phyloP scores from a whole-genome alignment of 2,113 vertebrate genomes.

The Callaeas wilsoni region DNA sequence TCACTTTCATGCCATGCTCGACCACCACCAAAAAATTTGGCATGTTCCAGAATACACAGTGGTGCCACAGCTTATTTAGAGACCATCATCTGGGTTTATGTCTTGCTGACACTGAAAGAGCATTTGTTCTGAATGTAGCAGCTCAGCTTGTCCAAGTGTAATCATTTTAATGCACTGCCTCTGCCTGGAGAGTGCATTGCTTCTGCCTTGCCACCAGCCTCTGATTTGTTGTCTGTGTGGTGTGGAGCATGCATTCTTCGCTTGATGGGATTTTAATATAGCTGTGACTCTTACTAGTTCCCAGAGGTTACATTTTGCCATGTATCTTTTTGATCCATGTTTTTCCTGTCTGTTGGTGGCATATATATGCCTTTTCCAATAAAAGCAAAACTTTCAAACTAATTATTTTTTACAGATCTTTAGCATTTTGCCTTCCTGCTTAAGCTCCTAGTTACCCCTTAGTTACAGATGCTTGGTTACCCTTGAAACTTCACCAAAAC shows the following conservation, averaged over 20 bases:
- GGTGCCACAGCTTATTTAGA: background rate
- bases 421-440: background rate
- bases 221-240: background rate
- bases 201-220: background rate
- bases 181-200: background rate
- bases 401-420: background rate
- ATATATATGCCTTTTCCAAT: background rate
- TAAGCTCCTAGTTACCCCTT: background rate
- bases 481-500: background rate
- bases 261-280: background rate
- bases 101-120: background rate
- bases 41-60: background rate
- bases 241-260: fast-evolving
- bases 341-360: background rate
- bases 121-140: background rate
- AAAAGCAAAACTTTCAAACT: background rate
- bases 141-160: background rate
- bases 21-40: background rate
- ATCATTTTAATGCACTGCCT: background rate
- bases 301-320: background rate
- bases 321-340: background rate
- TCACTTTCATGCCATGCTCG: background rate
- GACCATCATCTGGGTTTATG: background rate
- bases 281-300: background rate
- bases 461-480: background rate